Percentiles rank a stretch among this genome's conserved stretches.
Conservation (phyloP, 2,113 vertebrate genomes). For the human region DNA sequence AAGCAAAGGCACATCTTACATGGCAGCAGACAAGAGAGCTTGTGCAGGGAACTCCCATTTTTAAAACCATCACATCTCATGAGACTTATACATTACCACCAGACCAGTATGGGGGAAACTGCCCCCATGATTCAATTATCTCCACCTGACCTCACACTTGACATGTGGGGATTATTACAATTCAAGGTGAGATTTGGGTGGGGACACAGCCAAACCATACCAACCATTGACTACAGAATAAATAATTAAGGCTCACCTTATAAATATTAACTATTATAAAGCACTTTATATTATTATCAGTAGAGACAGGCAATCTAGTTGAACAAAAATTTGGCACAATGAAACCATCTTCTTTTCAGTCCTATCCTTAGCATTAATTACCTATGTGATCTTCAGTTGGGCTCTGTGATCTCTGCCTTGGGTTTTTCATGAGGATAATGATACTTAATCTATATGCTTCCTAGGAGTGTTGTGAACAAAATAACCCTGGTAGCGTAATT, state of each 20-base stretch:
- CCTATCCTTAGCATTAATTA: background rate
- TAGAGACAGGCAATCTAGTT: background rate
- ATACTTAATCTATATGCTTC: background rate
- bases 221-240: background rate
- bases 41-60: too few species aligned
- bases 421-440: background rate
- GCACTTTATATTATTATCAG: background rate
- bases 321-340: constrained; percentile 8
- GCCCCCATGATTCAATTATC: too few species aligned
- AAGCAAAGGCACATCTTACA: too few species aligned
- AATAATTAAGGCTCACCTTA: background rate
- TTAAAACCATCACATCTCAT: too few species aligned
- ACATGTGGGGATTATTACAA: too few species aligned
- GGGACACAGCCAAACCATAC: too few species aligned
- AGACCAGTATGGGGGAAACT: too few species aligned
- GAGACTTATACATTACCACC: too few species aligned
- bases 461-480: background rate
- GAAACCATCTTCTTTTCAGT: background rate
- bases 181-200: too few species aligned
- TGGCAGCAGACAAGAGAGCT: too few species aligned
- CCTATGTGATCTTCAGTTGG: background rate
- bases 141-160: too few species aligned
- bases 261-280: background rate
- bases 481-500: background rate
- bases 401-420: background rate